A percentile compares a stretch with the other conserved stretches of the same genome.
These are phyloP conservation scores for Bubo scandiacus DNA, from an alignment of 2,113 vertebrate genomes.

Conservation along the genomic window DNA sequence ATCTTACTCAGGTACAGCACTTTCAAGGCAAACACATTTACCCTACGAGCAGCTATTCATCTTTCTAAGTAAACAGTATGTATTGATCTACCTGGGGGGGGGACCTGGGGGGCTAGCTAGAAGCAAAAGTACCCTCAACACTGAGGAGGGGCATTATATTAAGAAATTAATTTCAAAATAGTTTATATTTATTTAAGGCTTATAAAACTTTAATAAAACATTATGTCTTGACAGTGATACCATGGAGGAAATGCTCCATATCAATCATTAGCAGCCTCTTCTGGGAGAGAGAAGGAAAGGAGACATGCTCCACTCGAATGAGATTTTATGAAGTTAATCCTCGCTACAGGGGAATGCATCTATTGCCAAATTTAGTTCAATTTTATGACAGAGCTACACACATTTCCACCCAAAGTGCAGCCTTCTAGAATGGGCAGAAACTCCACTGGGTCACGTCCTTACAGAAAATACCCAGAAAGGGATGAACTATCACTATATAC, in stretches of 20 bases:
- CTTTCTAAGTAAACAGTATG: background rate
- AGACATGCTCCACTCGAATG: accelerated
- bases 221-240: background rate
- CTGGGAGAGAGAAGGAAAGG: background rate
- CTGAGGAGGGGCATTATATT: background rate
- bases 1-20: background rate
- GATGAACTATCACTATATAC: background rate
- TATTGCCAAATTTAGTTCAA: background rate
- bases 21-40: background rate
- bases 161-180: background rate
- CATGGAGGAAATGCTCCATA: background rate
- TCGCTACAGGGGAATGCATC: background rate
- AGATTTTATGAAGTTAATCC: background rate
- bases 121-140: background rate
- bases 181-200: background rate
- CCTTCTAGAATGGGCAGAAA: background rate
- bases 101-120: background rate
- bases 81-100: background rate
- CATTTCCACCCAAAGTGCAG: background rate
- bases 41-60: background rate
- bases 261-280: background rate
- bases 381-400: background rate
- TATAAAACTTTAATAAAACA: background rate
- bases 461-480: background rate
- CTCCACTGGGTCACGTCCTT: background rate